Conservation (phyloP, 2,113 vertebrate genomes). For the Bagarius yarrelli region DNA sequence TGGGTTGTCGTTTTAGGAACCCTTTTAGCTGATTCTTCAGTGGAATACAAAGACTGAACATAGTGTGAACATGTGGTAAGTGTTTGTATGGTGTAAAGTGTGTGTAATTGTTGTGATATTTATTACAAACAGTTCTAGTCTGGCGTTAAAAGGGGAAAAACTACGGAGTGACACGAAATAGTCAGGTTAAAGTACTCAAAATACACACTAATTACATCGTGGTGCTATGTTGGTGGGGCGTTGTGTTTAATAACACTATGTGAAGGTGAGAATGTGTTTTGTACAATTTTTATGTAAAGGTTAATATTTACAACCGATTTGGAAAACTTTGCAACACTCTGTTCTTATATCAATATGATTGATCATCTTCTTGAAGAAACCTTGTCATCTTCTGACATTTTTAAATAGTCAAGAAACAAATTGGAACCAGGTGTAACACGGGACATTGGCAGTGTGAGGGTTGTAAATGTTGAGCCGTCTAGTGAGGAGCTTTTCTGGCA, state of each 20-base stretch:
- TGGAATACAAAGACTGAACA: not conserved
- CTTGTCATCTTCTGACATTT: not conserved
- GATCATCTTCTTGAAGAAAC: not conserved
- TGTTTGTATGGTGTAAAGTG: not conserved
- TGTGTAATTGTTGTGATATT: not conserved
- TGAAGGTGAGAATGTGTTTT: too few species aligned
- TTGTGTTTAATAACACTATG: too few species aligned
- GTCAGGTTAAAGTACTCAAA: too few species aligned
- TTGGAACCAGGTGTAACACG: not conserved
- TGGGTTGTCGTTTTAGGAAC: not conserved
- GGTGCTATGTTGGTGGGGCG: too few species aligned
- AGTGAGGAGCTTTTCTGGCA: slow-evolving; percentile 17
- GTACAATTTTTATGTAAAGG: too few species aligned
- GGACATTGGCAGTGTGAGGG: not conserved
- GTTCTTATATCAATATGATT: too few species aligned
- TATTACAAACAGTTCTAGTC: not conserved
- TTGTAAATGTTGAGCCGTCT: slow-evolving; percentile 3
- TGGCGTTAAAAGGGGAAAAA: too few species aligned
- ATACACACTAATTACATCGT: too few species aligned
- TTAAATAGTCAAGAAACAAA: not conserved
- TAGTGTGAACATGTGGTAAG: not conserved
- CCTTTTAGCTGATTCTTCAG: not conserved
- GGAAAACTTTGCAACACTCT: too few species aligned
- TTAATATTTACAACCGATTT: too few species aligned
- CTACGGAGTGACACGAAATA: too few species aligned